phyloP scores from a whole-genome alignment of 2,888 invertebrate species.

The Lithosia quadra region DNA sequence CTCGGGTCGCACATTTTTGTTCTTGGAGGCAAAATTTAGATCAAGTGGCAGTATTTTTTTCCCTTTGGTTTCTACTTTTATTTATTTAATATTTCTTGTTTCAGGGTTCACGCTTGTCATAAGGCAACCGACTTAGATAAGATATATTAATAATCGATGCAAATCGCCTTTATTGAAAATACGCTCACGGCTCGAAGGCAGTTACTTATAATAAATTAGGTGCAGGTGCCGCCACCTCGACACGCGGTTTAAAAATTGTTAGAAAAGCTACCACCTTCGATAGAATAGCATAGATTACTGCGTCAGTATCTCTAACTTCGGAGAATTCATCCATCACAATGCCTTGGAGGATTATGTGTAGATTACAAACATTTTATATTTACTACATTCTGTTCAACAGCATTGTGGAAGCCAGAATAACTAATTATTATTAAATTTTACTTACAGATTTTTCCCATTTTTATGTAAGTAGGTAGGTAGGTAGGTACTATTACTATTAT shows the following conservation, averaged over 20 bases:
- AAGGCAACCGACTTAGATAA: background rate
- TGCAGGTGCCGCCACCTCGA: conserved; percentile 68
- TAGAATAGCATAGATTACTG: conserved; percentile 45
- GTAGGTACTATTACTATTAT: too few relatives aligned
- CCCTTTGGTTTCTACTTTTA: too few relatives aligned
- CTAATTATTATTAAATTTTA: too few relatives aligned
- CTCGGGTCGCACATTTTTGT: too few relatives aligned
- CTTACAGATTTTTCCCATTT: too few relatives aligned
- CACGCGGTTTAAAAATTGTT: conserved; percentile 55
- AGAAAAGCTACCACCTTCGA: conserved; percentile 23
- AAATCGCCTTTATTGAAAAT: conserved; percentile 64
- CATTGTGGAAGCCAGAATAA: background rate
- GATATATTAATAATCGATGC: conserved; percentile 48
- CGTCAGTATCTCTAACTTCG: conserved; percentile 28
- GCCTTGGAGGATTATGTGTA: background rate
- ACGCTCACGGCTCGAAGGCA: conserved; percentile 45
- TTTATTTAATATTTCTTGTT: too few relatives aligned
- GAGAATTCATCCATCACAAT: conserved; percentile 31
- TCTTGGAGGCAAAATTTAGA: too few relatives aligned
- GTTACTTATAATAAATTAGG: conserved; percentile 69
- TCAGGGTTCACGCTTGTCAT: background rate
- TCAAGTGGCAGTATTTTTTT: too few relatives aligned
- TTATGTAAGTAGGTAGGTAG: too few relatives aligned
- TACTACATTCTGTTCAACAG: background rate
- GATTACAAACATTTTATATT: too few relatives aligned